Percentiles rank a stretch among this genome's conserved stretches.
Conservation (phyloP, 2,888 invertebrate species). For the Lasioglossum malachurum region DNA sequence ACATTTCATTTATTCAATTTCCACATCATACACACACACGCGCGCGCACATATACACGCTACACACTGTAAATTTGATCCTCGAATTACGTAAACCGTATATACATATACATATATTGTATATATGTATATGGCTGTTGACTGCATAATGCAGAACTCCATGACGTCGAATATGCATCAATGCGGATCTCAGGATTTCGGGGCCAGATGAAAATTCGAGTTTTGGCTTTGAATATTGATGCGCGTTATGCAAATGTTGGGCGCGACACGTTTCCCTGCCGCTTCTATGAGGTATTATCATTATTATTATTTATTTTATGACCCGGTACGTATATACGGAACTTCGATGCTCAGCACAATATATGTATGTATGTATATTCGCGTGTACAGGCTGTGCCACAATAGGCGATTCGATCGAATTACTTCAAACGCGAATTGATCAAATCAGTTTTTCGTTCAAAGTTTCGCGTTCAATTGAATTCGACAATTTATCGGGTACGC, state of each 20-base stretch:
- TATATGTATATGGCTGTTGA: not conserved
- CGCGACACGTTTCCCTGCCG: constrained; percentile 6
- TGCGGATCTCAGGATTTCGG: constrained; percentile 1
- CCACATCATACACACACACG: not conserved
- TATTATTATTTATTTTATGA: constrained; percentile 4
- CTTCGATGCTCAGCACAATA: not conserved
- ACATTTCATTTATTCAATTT: not conserved
- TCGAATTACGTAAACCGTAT: not conserved
- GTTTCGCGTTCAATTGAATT: not conserved
- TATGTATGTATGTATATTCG: too few relatives aligned
- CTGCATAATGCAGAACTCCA: not conserved
- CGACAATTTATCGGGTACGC: not conserved
- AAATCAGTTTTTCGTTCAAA: not conserved
- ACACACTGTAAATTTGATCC: not conserved
- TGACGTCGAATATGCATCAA: constrained; percentile 12
- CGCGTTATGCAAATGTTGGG: constrained; percentile 38
- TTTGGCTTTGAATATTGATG: constrained; percentile 44
- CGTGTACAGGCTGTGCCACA: not conserved
- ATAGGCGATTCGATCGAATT: not conserved
- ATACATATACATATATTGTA: too few relatives aligned
- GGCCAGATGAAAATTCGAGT: constrained; percentile 15
- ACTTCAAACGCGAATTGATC: not conserved
- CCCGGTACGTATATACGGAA: not conserved
- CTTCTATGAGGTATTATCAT: constrained; percentile 43
- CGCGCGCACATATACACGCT: not conserved